Base-by-base conservation (phyloP, 2,888 invertebrate genomes). In the Adelognathus sp. region DNA sequence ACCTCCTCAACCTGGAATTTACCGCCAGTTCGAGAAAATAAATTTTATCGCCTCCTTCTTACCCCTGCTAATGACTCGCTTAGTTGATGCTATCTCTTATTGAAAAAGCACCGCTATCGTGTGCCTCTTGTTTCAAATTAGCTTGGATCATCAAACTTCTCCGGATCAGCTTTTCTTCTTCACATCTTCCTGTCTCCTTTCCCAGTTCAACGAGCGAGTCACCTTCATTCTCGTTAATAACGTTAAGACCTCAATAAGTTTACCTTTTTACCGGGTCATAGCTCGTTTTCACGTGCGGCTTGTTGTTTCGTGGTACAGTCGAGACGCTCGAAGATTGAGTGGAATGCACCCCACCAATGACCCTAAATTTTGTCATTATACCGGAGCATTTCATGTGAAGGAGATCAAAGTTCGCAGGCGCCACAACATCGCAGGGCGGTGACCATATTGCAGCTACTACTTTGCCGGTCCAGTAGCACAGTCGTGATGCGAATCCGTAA, bases 401-500 rank as follows among this genome's bases (percentile, higher is more conserved):
- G n/a, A 52, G 14, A 36, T 2, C 50, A 27, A 66, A 66, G 64
- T 54, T 66, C 66, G 36, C 4, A 24, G 27, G 39, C 39, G 52
- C 24, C 41, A 41, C 67, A 27, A 54, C 39, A 41, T 4, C 50
- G n/a, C n/a, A n/a, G 50, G 21, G 6, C 7, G 18, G 41, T 36
- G 39, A 70, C 27, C 29, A 27, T 16, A n/a, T 63, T n/a, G 60
- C 29, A 14, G 24, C 27, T 39, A 27, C 21, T 6, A 14, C 9
- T 24, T 11, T 44, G 52, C 29, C 63, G 46, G 50, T 67, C 73
- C 60, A 54, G 73, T 78, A 31, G 67, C 64, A 71, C 66, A 61
- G 36, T 72, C 72, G 74, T 82, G 76, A 74, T 75, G 46, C 58
- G 76, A 79, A 79, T 80, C 69, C 70, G 79, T 73, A 64, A 79